Conservation (phyloP, 2,113 vertebrate species). For the rat (Rattus norvegicus) region DNA sequence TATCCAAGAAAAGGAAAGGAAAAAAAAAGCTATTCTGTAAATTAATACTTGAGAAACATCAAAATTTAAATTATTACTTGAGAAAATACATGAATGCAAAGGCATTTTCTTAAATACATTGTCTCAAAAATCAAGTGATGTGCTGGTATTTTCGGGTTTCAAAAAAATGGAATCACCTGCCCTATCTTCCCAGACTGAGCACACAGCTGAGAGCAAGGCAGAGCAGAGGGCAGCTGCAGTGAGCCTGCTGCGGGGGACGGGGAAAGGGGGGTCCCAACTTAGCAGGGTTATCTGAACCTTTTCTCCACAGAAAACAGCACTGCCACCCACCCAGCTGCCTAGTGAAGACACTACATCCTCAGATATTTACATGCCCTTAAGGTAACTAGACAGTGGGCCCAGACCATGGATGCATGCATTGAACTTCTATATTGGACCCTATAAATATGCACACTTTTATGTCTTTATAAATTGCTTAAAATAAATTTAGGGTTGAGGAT, state of each 20-base stretch:
- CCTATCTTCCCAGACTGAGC: not conserved
- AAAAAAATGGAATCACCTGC: not conserved
- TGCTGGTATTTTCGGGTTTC: not conserved
- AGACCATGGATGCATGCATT: not conserved
- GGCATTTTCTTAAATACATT: not conserved
- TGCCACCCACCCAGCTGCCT: not conserved
- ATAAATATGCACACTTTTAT: not conserved
- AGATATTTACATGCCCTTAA: not conserved
- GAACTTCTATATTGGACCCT: not conserved
- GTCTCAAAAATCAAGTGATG: not conserved
- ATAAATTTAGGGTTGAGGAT: not conserved
- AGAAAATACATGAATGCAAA: slow-evolving; percentile 18
- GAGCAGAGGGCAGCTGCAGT: not conserved
- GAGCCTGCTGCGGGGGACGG: not conserved
- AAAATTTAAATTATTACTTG: slow-evolving; percentile 19
- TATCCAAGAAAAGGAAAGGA: no score
- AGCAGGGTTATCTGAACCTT: not conserved
- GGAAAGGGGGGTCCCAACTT: not conserved
- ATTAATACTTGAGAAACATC: slow-evolving; percentile 12
- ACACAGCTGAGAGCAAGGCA: not conserved
- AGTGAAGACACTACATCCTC: not conserved
- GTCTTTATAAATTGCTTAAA: not conserved
- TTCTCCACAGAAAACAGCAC: not conserved
- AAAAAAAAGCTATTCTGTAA: not conserved
- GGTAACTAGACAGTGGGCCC: not conserved